Evolutionary conservation across 92 coral and sea anemone genomes (phyloP).

Genomic region (Porites divaricata): DNA sequence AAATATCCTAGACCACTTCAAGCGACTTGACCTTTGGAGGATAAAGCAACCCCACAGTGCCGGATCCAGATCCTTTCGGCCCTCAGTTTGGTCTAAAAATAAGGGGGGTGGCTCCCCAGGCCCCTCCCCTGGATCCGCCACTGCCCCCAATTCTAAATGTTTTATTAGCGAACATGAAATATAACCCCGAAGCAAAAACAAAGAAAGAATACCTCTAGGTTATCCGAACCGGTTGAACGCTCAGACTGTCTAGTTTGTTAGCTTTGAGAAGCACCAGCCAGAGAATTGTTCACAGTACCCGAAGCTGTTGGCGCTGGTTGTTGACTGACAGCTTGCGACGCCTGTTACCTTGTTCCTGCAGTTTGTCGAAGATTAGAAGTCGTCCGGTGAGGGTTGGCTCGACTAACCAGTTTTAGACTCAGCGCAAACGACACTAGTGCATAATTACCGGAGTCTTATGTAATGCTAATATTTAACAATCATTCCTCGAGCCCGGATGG

Average conservation of each 20-base stretch:
- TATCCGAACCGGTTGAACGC: neutral
- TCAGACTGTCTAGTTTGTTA: neutral
- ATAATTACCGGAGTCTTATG: neutral
- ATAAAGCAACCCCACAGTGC: too few relatives aligned
- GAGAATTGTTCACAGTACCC: neutral
- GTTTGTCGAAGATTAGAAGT: neutral
- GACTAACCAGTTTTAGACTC: neutral
- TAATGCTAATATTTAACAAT: too few relatives aligned
- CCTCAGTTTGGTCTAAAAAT: too few relatives aligned
- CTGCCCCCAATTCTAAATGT: neutral
- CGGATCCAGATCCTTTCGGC: too few relatives aligned
- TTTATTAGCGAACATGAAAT: neutral
- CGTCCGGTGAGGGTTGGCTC: neutral
- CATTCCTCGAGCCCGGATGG: too few relatives aligned
- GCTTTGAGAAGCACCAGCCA: neutral
- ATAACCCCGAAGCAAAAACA: neutral
- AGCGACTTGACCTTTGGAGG: too few relatives aligned
- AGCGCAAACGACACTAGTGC: neutral
- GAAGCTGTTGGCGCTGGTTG: neutral
- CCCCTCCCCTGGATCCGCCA: too few relatives aligned
- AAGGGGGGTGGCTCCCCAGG: too few relatives aligned
- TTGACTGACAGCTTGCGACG: neutral
- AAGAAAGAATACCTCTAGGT: neutral
- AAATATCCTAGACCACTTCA: neutral
- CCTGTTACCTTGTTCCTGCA: neutral